Evolutionary conservation across 2,797 vertebrate genomes (phyloP).

Genomic region (Cossypha caffra): DNA sequence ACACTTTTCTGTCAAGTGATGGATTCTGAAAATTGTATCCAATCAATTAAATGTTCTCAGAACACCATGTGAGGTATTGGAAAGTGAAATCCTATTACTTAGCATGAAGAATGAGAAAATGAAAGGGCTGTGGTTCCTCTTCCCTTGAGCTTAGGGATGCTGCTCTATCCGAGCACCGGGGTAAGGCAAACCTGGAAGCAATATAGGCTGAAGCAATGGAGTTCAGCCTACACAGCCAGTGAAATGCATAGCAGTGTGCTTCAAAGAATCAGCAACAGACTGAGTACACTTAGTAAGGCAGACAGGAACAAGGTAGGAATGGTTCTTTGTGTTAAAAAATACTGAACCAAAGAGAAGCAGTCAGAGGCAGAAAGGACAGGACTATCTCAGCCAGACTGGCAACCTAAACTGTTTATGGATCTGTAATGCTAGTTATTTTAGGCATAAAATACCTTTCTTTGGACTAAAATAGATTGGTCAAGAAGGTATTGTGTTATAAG

Average conservation of each 20-base stretch:
- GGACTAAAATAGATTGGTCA: not conserved
- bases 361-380: not conserved
- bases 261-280: not conserved
- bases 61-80: not conserved
- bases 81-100: slow-evolving; percentile 7
- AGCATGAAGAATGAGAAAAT: not conserved
- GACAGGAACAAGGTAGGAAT: not conserved
- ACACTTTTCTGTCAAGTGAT: not conserved
- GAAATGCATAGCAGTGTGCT: not conserved
- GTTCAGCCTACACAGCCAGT: not conserved
- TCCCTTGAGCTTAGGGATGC: not conserved
- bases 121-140: not conserved
- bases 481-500: not conserved
- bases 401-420: not conserved
- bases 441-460: not conserved
- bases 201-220: not conserved
- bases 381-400: not conserved
- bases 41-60: slow-evolving; percentile 17
- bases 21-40: not conserved
- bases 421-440: not conserved
- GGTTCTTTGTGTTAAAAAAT: not conserved
- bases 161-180: not conserved
- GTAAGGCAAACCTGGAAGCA: not conserved
- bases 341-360: not conserved
- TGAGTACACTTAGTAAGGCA: not conserved